Conservation (phyloP, 1,140 invertebrate genomes). For the Venustaconcha ellipsiformis region DNA sequence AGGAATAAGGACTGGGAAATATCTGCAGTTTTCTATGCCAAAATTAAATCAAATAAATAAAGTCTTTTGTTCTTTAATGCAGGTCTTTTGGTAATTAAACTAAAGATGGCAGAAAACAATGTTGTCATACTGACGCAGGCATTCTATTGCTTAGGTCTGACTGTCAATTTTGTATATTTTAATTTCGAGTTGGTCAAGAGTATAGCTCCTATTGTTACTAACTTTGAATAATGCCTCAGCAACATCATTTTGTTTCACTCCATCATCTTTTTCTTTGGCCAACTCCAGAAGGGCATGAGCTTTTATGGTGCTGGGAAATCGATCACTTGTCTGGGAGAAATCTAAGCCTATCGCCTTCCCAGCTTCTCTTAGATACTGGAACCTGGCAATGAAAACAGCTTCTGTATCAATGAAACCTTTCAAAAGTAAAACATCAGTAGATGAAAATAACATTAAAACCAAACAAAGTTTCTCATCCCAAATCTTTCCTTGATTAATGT, state of each 20-base stretch:
- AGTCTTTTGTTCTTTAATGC: too few relatives aligned
- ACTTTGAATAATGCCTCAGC: conserved; percentile 60
- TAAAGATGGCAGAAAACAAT: too few relatives aligned
- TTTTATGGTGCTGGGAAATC: conserved; percentile 48
- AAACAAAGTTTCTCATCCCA: neutral
- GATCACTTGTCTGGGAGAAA: conserved; percentile 43
- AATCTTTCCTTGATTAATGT: too few relatives aligned
- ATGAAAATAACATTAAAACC: neutral
- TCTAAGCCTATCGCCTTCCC: conserved; percentile 47
- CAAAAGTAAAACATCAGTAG: neutral
- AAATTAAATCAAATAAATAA: too few relatives aligned
- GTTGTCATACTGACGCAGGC: too few relatives aligned
- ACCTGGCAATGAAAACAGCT: conserved; percentile 30
- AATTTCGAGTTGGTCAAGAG: too few relatives aligned
- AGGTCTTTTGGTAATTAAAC: too few relatives aligned
- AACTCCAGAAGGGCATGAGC: conserved; percentile 51
- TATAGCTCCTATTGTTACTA: neutral
- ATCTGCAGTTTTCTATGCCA: too few relatives aligned
- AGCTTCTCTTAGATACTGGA: conserved; percentile 30
- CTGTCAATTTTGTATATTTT: too few relatives aligned
- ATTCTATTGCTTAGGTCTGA: too few relatives aligned
- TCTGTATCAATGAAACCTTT: neutral
- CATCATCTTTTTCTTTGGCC: conserved; percentile 46
- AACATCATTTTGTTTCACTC: conserved; percentile 52
- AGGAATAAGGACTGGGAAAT: too few relatives aligned